Evolutionary conservation across 2,797 vertebrate genomes (phyloP).

Genomic region (Thamnophis elegans): DNA sequence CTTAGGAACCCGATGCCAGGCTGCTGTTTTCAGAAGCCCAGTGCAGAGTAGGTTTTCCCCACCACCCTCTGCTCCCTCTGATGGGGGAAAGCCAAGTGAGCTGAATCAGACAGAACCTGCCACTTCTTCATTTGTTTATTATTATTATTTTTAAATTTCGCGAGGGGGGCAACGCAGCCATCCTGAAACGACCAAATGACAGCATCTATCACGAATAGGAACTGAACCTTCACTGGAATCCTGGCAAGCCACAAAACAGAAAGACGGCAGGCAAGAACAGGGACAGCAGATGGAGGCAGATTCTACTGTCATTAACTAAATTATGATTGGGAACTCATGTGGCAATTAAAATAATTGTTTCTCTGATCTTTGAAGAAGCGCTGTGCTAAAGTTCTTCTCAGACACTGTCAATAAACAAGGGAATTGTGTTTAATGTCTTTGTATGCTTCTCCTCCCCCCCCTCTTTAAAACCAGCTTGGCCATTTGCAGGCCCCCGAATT

Average conservation of each 20-base stretch:
- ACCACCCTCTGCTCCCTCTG: not conserved
- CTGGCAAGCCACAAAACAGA: not conserved
- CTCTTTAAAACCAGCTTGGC: not conserved
- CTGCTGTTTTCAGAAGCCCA: not conserved
- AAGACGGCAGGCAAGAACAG: not conserved
- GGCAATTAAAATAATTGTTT: slow-evolving; percentile 9
- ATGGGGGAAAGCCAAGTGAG: slow-evolving; percentile 9
- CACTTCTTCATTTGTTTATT: not conserved
- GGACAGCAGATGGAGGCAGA: slow-evolving; percentile 21
- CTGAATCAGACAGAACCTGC: not conserved
- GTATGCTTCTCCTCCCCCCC: not conserved
- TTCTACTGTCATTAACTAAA: slow-evolving; percentile 32
- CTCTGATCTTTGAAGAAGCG: slow-evolving; percentile 10
- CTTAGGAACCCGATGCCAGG: not conserved
- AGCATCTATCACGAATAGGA: slow-evolving; percentile 1
- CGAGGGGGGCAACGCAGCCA: not conserved
- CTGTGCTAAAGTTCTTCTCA: not conserved
- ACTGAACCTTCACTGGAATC: slow-evolving; percentile 10
- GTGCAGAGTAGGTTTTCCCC: not conserved
- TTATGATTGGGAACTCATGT: slow-evolving; percentile 12
- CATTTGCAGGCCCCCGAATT: not conserved
- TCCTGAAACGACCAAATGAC: slow-evolving; percentile 4
- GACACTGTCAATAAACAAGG: not conserved
- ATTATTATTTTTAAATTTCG: not conserved
- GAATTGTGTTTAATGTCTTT: not conserved